Evolutionary conservation across 2,113 vertebrate species (phyloP).

Genomic region (Melanerpes aurifrons): DNA sequence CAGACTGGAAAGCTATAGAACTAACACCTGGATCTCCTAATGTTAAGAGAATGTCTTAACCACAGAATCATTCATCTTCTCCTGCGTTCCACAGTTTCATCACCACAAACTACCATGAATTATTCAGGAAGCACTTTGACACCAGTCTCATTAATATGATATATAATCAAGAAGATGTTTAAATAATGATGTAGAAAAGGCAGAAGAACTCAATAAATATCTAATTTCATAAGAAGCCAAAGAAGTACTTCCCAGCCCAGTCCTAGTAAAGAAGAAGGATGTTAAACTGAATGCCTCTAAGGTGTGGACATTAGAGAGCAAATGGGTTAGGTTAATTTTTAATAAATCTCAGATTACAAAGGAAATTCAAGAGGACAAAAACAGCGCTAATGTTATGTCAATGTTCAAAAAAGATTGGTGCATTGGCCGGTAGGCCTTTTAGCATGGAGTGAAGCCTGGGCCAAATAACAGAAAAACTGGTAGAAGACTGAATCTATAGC

Average conservation of each 20-base stretch:
- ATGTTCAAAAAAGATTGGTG: not conserved
- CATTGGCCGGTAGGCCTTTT: not conserved
- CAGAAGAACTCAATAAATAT: constrained; percentile 63
- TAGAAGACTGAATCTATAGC: not conserved
- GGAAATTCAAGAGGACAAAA: not conserved
- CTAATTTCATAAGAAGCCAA: constrained; percentile 36
- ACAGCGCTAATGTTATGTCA: not conserved
- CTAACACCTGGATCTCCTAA: not conserved
- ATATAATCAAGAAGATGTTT: constrained; percentile 46
- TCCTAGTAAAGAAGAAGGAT: constrained; percentile 7
- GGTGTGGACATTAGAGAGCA: constrained; percentile 7
- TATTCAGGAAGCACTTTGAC: constrained; percentile 61
- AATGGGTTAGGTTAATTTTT: constrained; percentile 47
- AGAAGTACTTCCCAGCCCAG: not conserved
- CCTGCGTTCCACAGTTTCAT: not conserved
- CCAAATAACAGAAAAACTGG: not conserved
- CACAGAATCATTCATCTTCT: constrained; percentile 36
- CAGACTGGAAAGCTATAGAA: not conserved
- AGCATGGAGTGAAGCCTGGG: not conserved
- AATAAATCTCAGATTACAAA: constrained; percentile 38
- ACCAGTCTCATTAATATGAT: constrained; percentile 53
- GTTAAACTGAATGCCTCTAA: constrained; percentile 24
- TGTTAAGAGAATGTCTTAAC: not conserved
- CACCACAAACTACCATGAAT: constrained; percentile 54
- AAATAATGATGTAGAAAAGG: constrained; percentile 59